Evolutionary conservation across 2,113 vertebrate species (phyloP).

Genomic region (Tor tambroides): DNA sequence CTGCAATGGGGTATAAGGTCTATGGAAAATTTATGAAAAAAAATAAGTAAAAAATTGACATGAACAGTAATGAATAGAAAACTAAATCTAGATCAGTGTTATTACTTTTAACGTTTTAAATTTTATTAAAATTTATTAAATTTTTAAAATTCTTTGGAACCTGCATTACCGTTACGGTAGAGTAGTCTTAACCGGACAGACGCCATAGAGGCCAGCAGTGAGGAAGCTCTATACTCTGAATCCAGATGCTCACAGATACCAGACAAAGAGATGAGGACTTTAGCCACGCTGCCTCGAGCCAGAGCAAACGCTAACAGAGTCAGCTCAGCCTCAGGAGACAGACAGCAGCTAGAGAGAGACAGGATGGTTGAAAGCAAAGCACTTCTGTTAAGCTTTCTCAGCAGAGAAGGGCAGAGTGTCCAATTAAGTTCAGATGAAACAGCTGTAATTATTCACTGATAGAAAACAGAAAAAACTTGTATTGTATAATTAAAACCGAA

Average conservation of each 20-base stretch:
- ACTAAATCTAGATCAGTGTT: not conserved
- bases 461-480: not conserved
- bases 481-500: not conserved
- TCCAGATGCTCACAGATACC: slow-evolving; percentile 84
- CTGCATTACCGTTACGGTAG: slow-evolving; percentile 87
- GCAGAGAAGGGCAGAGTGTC: not conserved
- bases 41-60: too few species aligned
- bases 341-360: slow-evolving; percentile 79
- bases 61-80: not conserved
- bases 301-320: slow-evolving; percentile 94
- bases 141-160: not conserved
- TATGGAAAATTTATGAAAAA: too few species aligned
- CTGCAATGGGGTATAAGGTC: too few species aligned
- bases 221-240: slow-evolving; percentile 83
- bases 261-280: slow-evolving; percentile 88
- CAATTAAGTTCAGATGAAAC: slow-evolving; percentile 28
- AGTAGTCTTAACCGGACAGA: slow-evolving; percentile 88
- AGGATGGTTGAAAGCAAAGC: not conserved
- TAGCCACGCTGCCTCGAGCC: slow-evolving; percentile 91
- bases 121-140: too few species aligned
- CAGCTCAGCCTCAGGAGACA: slow-evolving; percentile 89
- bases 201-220: slow-evolving; percentile 90
- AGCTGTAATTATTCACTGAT: slow-evolving; percentile 36
- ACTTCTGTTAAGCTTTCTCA: not conserved
- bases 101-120: not conserved